Percentiles rank a stretch among this genome's conserved stretches.
phyloP scores from a whole-genome alignment of 2,888 invertebrate species.

The Sphecodes monilicornis region DNA sequence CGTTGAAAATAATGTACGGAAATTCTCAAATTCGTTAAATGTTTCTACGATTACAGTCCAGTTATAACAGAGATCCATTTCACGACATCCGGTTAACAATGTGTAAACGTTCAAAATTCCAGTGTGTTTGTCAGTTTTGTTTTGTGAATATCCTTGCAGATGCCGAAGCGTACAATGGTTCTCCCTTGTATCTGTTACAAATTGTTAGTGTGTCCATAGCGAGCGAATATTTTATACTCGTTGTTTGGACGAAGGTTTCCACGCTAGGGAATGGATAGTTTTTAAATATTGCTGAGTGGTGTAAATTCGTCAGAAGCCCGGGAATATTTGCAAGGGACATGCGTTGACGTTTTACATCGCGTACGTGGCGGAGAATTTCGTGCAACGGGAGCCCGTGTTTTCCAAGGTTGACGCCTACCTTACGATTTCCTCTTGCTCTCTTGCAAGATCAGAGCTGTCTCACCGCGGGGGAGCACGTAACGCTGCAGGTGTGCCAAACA shows the following conservation, averaged over 20 bases:
- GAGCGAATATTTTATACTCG: background rate
- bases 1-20: too few species aligned
- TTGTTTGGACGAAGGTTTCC: background rate
- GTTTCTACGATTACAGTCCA: too few species aligned
- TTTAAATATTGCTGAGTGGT: background rate
- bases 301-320: background rate
- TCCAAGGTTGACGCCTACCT: constrained; percentile 40
- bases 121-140: background rate
- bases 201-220: background rate
- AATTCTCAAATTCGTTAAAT: too few species aligned
- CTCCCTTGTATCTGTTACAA: background rate
- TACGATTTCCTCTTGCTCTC: constrained; percentile 32
- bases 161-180: background rate
- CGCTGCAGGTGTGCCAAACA: constrained; percentile 74
- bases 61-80: too few species aligned
- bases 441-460: constrained; percentile 51
- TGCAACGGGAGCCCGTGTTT: constrained; percentile 29
- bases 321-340: background rate
- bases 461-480: constrained; percentile 73
- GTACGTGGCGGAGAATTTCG: constrained; percentile 18
- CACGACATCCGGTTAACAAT: background rate
- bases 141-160: background rate
- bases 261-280: background rate
- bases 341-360: constrained; percentile 12
- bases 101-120: background rate